These are phyloP conservation scores for Dascyllus trimaculatus DNA, from an alignment of 2,113 vertebrate species.

Conservation along the genomic window DNA sequence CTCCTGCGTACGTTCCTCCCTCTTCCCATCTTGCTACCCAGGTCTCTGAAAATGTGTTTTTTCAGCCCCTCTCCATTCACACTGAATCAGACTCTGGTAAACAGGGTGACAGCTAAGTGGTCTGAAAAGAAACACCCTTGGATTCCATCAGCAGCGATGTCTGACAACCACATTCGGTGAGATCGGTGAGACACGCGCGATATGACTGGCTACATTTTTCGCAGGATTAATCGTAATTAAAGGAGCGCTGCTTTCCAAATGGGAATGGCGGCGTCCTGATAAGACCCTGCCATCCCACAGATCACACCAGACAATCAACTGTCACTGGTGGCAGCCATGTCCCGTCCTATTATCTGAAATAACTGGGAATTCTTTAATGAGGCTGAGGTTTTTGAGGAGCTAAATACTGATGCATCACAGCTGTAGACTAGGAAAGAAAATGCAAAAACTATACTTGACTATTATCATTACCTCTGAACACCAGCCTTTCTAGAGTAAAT, in stretches of 20 bases:
- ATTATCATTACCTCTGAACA: neutral
- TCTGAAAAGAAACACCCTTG: conserved; percentile 35
- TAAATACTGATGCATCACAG: neutral
- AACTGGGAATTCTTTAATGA: conserved; percentile 21
- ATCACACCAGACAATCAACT: conserved; percentile 49
- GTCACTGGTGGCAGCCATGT: conserved; percentile 15
- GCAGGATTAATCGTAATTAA: conserved; percentile 64
- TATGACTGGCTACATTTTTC: conserved; percentile 32
- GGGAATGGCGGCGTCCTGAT: conserved; percentile 54
- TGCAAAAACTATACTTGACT: neutral
- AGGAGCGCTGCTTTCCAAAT: conserved; percentile 11
- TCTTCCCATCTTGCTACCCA: neutral
- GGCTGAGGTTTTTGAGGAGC: neutral
- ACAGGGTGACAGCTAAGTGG: conserved; percentile 26
- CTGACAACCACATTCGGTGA: conserved; percentile 29
- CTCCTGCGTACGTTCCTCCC: neutral
- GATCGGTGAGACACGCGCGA: conserved; percentile 38
- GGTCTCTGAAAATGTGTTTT: conserved; percentile 31
- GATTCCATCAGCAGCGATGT: neutral
- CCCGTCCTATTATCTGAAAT: conserved; percentile 38
- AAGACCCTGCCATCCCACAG: conserved; percentile 36
- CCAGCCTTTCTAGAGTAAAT: neutral
- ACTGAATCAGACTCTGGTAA: conserved; percentile 21
- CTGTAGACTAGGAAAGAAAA: neutral
- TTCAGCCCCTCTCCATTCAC: neutral